Evolutionary conservation across 2,797 vertebrate species (phyloP).

Genomic region (Philypnodon macrostomus): DNA sequence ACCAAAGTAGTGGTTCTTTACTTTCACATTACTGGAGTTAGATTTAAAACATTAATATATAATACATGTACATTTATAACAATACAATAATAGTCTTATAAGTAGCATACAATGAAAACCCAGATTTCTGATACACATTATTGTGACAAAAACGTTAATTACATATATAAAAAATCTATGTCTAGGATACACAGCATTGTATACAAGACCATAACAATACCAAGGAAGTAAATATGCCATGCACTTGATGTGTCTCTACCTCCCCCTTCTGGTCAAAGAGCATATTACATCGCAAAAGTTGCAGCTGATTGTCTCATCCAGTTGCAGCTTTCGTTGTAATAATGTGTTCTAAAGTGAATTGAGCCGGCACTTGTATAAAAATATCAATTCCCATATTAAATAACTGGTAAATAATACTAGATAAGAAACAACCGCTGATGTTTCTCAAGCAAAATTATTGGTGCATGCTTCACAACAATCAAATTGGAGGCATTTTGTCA

Average conservation of each 20-base stretch:
- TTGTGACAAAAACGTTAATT: constrained; percentile 3
- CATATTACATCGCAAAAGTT: constrained; percentile 19
- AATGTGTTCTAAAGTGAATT: neutral
- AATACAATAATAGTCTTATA: constrained; percentile 1
- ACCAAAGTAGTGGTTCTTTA: constrained; percentile 5
- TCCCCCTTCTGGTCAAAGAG: constrained; percentile 56
- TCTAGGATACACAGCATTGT: constrained; percentile 3
- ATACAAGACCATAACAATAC: constrained; percentile 1
- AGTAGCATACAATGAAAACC: constrained; percentile 4
- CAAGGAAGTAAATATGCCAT: neutral
- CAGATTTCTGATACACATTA: neutral
- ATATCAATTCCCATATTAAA: neutral
- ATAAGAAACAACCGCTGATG: constrained; percentile 1
- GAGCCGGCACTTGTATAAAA: neutral
- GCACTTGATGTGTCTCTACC: constrained; percentile 23
- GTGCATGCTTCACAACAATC: constrained; percentile 21
- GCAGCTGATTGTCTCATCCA: constrained; percentile 43
- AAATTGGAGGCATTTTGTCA: neutral
- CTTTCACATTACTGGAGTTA: constrained; percentile 32
- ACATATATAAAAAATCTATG: neutral
- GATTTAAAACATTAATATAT: constrained; percentile 2
- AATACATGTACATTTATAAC: neutral
- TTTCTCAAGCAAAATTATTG: constrained; percentile 21
- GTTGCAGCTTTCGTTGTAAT: neutral
- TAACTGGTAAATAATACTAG: constrained; percentile 4